These are phyloP conservation scores for Hephaestus fuliginosus DNA, from an alignment of 2,797 vertebrate species.

Conservation along the genomic window DNA sequence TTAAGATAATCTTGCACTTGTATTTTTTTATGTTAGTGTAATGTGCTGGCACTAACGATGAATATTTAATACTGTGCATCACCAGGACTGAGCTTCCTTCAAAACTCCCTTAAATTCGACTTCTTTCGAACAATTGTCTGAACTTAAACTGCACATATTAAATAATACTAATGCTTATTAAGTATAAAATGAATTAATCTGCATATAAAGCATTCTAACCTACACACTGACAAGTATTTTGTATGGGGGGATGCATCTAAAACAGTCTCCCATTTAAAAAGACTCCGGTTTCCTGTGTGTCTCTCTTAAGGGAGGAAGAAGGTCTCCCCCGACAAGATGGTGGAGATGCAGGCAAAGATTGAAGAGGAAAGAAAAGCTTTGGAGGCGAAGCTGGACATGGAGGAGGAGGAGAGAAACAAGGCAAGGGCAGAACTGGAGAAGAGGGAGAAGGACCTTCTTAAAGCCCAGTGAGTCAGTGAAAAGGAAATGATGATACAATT, in stretches of 20 bases:
- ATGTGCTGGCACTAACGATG: slow-evolving; percentile 39
- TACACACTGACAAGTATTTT: not conserved
- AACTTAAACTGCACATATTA: slow-evolving; percentile 31
- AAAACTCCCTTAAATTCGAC: not conserved
- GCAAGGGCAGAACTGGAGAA: slow-evolving; percentile 97
- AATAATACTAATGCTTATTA: slow-evolving; percentile 42
- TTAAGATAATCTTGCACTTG: not conserved
- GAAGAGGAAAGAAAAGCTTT: slow-evolving; percentile 97
- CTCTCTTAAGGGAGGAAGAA: slow-evolving; percentile 93
- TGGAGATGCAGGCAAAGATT: slow-evolving; percentile 99
- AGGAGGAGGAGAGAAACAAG: slow-evolving; percentile 99
- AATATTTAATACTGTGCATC: slow-evolving; percentile 41
- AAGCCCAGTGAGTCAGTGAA: slow-evolving; percentile 93
- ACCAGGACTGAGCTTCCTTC: not conserved
- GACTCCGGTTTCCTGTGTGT: slow-evolving; percentile 23
- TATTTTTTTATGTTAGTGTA: slow-evolving; percentile 9
- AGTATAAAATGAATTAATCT: slow-evolving; percentile 9
- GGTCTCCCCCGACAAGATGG: slow-evolving; percentile 97
- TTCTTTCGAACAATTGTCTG: not conserved
- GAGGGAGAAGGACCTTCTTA: slow-evolving; percentile 97
- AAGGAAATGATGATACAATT: not conserved
- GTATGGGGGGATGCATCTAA: not conserved
- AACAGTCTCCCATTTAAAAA: slow-evolving; percentile 5
- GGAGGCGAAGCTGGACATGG: slow-evolving; percentile 99
- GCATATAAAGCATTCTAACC: slow-evolving; percentile 24